phyloP scores from a whole-genome alignment of 2,888 invertebrate species.

The Drosophila putrida region DNA sequence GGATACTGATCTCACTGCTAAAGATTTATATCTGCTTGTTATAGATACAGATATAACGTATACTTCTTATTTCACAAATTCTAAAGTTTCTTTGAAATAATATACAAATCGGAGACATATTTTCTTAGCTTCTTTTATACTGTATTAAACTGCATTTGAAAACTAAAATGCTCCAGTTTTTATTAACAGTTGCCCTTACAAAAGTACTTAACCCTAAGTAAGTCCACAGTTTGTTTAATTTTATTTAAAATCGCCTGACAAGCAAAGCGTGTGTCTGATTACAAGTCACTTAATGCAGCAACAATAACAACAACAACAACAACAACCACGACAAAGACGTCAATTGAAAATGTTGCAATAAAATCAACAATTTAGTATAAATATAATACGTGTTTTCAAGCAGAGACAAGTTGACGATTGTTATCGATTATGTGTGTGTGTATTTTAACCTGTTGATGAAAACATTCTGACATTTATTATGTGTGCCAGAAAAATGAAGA shows the following conservation, averaged over 20 bases:
- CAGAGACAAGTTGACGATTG: not conserved
- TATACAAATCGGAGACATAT: no score
- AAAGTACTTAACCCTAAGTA: not conserved
- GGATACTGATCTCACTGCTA: no score
- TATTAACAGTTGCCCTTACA: not conserved
- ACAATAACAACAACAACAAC: not conserved
- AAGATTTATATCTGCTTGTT: no score
- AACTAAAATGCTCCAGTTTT: not conserved
- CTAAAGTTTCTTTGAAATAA: no score
- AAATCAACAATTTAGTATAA: conserved; percentile 9
- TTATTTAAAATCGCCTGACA: conserved; percentile 27
- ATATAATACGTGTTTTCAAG: not conserved
- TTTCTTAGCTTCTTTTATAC: not conserved
- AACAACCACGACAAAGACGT: conserved; percentile 26
- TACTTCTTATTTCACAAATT: no score
- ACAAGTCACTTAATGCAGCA: conserved; percentile 25
- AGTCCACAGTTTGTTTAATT: not conserved
- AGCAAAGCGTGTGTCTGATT: conserved; percentile 49
- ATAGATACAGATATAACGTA: no score
- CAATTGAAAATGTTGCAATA: conserved; percentile 25
- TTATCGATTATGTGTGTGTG: conserved; percentile 26
- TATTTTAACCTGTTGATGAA: conserved; percentile 51
- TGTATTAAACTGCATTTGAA: not conserved
- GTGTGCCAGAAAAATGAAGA: conserved; percentile 39
- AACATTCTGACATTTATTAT: conserved; percentile 45